phyloP scores from a whole-genome alignment of 2,797 vertebrate species.

The Characodon lateralis region DNA sequence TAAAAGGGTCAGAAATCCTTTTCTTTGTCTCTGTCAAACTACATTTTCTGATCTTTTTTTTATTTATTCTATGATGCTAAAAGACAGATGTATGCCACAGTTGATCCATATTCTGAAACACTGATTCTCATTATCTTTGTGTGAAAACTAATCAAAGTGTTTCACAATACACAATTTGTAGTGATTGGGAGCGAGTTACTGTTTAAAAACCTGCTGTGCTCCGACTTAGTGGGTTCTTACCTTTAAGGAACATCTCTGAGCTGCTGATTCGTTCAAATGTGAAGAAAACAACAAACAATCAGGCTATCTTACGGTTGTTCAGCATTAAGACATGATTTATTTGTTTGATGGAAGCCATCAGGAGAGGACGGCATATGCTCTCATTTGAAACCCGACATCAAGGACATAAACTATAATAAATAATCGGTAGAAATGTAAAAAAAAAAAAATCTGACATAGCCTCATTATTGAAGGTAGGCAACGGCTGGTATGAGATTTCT shows the following conservation, averaged over 20 bases:
- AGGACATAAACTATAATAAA: no score
- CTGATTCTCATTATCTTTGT: neutral
- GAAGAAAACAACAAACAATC: neutral
- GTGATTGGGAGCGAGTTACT: neutral
- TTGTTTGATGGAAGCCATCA: constrained; percentile 9
- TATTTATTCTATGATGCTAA: neutral
- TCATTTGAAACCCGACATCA: neutral
- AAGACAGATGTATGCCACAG: neutral
- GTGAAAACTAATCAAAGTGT: neutral
- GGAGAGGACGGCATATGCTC: neutral
- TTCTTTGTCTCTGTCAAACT: neutral
- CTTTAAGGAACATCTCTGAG: neutral
- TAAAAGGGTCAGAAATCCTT: no score
- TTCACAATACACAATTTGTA: neutral
- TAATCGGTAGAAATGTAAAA: neutral
- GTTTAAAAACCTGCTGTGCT: neutral
- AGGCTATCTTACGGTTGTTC: neutral
- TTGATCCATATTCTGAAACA: neutral
- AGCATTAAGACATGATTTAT: neutral
- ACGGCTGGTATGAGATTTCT: neutral
- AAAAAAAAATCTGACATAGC: neutral
- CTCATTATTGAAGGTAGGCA: neutral
- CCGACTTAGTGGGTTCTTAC: neutral
- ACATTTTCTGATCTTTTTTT: neutral
- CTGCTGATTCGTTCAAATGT: neutral